Evolutionary conservation across 2,888 invertebrate genomes (phyloP), one percentile per base, ranked within the genome.

Genomic region (Sepioteuthis lessoniana): DNA sequence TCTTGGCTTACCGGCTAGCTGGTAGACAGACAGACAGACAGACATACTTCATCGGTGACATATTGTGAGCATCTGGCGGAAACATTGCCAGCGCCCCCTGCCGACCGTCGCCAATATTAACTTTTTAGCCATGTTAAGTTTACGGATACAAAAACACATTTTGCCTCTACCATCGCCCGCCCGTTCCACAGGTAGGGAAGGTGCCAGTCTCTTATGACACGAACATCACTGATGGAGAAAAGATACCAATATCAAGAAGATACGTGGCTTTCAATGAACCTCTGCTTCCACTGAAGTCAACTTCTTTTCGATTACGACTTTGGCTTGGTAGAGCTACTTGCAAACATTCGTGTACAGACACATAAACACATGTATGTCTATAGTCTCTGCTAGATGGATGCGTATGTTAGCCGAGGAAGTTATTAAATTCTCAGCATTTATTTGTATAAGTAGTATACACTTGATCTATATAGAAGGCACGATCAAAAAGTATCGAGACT

Each of bases 51-150:
- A n/a, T n/a, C 76, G 76, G 35, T 76, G 76, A 76, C 76, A 76
- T 76, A 76, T 76, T 76, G 76, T 76, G 76, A 76, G 76, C 76
- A 76, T 76, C 76, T 76, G 76, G 76, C 76, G 76, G 76, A 76
- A 76, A 76, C 76, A 76, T 76, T 76, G 76, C n/a, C n/a, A n/a
- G n/a, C 76, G 76, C 76, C n/a, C 76, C 76, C 76, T 76, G 13
- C 76, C 35, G 76, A 16, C 76, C n/a, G 76, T 76, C 76, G n/a
- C 76, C 76, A 76, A 76, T n/a, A 76, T 76, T 76, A 76, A 76
- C 76, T 76, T 76, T 76, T 76, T 76, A n/a, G 76, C 76, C 76
- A n/a, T 76, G 76, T 76, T n/a, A 76, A 16, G 76, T 76, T 76
- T n/a, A 76, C 76, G n/a, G 76, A 76, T 76, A 76, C 76, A 76